Percentiles rank a stretch among this genome's conserved stretches.
These are phyloP conservation scores for Leucosticte australis DNA, from an alignment of 2,113 vertebrate genomes.

Conservation along the genomic window DNA sequence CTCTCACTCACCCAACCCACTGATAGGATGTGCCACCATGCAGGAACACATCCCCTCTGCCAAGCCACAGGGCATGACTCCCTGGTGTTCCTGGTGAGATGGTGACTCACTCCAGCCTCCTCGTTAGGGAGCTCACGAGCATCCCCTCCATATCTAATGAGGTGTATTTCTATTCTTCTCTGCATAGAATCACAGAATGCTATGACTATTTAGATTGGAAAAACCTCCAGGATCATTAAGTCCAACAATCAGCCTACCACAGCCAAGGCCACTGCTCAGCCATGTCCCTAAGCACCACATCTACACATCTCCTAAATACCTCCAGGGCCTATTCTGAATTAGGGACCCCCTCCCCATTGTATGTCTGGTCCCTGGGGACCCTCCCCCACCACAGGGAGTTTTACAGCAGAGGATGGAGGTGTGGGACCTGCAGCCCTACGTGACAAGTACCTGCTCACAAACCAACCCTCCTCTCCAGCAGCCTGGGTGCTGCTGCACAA, in stretches of 20 bases:
- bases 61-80: slow-evolving; percentile 7
- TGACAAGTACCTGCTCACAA: not conserved
- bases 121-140: not conserved
- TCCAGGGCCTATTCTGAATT: not conserved
- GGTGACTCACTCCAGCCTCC: slow-evolving; percentile 15
- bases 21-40: not conserved
- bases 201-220: not conserved
- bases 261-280: not conserved
- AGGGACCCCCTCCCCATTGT: not conserved
- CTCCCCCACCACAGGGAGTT: not conserved
- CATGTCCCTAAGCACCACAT: not conserved
- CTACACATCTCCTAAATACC: not conserved
- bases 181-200: not conserved
- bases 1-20: not conserved
- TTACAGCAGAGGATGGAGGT: not conserved
- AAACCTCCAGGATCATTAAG: not conserved
- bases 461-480: not conserved
- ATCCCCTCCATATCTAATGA: not conserved
- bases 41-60: not conserved
- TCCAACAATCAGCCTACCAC: not conserved
- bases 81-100: not conserved
- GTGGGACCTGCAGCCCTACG: not conserved
- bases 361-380: not conserved
- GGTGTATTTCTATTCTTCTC: not conserved
- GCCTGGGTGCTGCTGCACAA: not conserved